Percentiles rank a stretch among this genome's conserved stretches.
Evolutionary conservation across 2,797 vertebrate genomes (phyloP).

Genomic region (Spheniscus humboldti): DNA sequence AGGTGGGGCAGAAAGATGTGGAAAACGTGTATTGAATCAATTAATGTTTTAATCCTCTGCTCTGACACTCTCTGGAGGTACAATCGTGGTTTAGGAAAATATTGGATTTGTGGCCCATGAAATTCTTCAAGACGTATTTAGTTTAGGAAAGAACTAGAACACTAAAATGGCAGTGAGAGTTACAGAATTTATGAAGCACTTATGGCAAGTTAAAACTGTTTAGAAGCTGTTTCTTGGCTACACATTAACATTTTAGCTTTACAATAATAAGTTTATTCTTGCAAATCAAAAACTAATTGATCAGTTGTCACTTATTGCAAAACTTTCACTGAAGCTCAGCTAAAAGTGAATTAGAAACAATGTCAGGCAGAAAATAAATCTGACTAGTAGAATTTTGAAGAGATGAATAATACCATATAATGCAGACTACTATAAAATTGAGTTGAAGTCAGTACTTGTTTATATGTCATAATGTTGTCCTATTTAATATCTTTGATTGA

Average conservation of each 20-base stretch:
- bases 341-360: slow-evolving; percentile 28
- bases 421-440: neutral
- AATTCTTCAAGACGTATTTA: neutral
- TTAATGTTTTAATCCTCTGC: neutral
- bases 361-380: slow-evolving; percentile 19
- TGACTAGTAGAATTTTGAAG: neutral
- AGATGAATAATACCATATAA: neutral
- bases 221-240: neutral
- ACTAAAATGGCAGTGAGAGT: neutral
- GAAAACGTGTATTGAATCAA: neutral
- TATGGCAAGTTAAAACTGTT: neutral
- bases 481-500: neutral
- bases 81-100: neutral
- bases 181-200: neutral
- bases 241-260: neutral
- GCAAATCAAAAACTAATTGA: slow-evolving; percentile 36
- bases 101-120: neutral
- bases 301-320: slow-evolving; percentile 12
- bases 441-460: neutral
- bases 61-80: neutral
- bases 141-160: neutral
- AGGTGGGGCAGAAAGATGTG: neutral
- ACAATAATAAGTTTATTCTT: slow-evolving; percentile 9
- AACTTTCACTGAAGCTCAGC: neutral
- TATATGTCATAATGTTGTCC: neutral